Evolutionary conservation across 1,140 invertebrate species (phyloP), one percentile per base, ranked within the genome.

Genomic region (Araneus ventricosus): DNA sequence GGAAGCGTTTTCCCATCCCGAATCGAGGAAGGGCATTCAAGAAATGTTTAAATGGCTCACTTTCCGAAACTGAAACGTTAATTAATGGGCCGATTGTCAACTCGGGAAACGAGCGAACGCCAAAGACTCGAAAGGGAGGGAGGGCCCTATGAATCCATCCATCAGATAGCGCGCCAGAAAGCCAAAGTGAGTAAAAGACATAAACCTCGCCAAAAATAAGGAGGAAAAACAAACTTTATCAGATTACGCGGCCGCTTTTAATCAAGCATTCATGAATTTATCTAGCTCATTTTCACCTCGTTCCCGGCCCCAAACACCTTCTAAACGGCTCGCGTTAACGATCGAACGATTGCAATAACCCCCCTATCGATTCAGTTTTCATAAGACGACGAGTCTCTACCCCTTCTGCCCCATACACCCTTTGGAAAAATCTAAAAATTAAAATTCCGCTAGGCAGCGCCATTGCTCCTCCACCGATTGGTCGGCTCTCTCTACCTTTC

Each of bases 241-340:
- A 93, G 91, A 93, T 93, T 87, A 93, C 91, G 61, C 91, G 91
- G 67, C 22, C 41, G 82, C 91, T 88, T 93, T 93, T 93, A 93
- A 93, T 93, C 91, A 93, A 70, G 91, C 67, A 93, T 93, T 93
- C 91, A 93, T 93, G 91, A 93, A 93, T 93, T 93, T 93, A 93
- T 93, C 91, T 84, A 80, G 63, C 91, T 93, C 91, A 93, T 93
- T 93, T 93, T 93, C 91, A 80, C 39, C 90, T 92, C 90, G n/a
- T 92, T 86, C 39, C 59, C 27, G 22, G 82, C 34, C 63, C 75
- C 27, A 84, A 90, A 79, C 70, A 79, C 89, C 80, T 85, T 39
- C 82, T 52, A 88, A 93, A 86, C 41, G 91, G 82, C 82, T 85
- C 70, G 67, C 91, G 85, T 59, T 93, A 93, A 93, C 85, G 91